Evolutionary conservation across 2,888 invertebrate genomes (phyloP).

Genomic region (Oscheius sp.): DNA sequence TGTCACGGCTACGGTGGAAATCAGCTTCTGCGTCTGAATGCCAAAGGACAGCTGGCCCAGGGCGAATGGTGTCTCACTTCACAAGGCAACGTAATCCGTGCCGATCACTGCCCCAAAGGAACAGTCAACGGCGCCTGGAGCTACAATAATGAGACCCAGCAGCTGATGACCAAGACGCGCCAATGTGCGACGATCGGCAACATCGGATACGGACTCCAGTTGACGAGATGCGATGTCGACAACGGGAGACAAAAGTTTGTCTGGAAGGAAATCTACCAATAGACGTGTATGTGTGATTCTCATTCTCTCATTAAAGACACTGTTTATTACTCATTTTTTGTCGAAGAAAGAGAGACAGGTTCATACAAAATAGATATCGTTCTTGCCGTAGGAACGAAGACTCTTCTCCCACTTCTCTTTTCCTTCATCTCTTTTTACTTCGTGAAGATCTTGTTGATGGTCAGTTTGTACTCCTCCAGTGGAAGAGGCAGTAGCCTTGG

Average conservation of each 20-base stretch:
- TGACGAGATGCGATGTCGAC: constrained; percentile 44
- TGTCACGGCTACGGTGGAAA: constrained; percentile 97
- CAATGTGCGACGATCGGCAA: constrained; percentile 61
- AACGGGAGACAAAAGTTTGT: constrained; percentile 51
- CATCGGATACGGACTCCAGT: constrained; percentile 20
- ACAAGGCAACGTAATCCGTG: constrained; percentile 82
- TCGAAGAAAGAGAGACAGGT: no score
- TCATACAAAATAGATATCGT: no score
- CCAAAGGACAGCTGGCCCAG: constrained; percentile 90
- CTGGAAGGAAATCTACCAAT: constrained; percentile 54
- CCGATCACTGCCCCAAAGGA: constrained; percentile 89
- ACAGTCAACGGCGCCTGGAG: constrained; percentile 88
- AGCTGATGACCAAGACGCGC: constrained; percentile 57
- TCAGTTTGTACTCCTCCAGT: no score
- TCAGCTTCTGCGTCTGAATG: constrained; percentile 89
- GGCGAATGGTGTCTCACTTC: constrained; percentile 96
- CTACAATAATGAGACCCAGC: constrained; percentile 59
- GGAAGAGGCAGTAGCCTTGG: no score
- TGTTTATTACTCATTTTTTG: no score
- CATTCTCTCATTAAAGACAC: no score
- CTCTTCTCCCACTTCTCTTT: no score
- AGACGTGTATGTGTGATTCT: not conserved
- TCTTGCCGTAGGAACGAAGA: no score
- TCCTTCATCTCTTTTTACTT: no score
- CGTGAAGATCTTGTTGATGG: no score